Percentiles rank a stretch among this genome's conserved stretches.
These are phyloP conservation scores for Perizoma flavofasciatum DNA, from an alignment of 2,888 invertebrate genomes.

Conservation along the genomic window DNA sequence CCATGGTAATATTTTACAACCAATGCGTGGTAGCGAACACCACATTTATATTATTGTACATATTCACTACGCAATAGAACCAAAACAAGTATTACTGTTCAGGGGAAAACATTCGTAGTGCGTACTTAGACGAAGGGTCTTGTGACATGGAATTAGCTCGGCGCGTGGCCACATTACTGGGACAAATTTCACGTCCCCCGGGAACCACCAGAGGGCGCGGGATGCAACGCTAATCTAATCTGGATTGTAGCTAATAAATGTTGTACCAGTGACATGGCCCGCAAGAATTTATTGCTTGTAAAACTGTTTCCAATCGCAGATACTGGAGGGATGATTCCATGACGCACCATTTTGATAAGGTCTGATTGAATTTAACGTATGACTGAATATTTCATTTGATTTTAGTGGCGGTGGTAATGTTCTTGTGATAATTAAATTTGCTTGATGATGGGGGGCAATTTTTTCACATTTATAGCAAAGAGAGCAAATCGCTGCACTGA, in stretches of 20 bases:
- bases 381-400: constrained; percentile 60
- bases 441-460: constrained; percentile 35
- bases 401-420: constrained; percentile 52
- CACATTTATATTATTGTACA: not conserved
- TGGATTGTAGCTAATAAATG: constrained; percentile 83
- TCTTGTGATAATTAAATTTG: constrained; percentile 46
- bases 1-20: not conserved
- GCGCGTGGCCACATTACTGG: constrained; percentile 82
- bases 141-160: constrained; percentile 77
- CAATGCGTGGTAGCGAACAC: constrained; percentile 1
- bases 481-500: too few relatives aligned
- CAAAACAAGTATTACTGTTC: not conserved
- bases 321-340: constrained; percentile 62
- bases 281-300: constrained; percentile 82
- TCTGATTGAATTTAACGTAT: constrained; percentile 78
- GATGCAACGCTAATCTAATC: constrained; percentile 83
- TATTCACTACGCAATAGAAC: constrained; percentile 12
- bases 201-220: constrained; percentile 55
- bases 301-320: constrained; percentile 83
- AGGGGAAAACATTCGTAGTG: constrained; percentile 10
- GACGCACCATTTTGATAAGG: constrained; percentile 64
- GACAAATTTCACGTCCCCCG: constrained; percentile 77
- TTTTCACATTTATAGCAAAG: not conserved
- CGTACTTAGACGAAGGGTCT: constrained; percentile 57
- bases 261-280: constrained; percentile 74